Evolutionary conservation across 2,113 vertebrate genomes (phyloP), one percentile per base, ranked within the genome.

Genomic region (Edolisoma coerulescens): DNA sequence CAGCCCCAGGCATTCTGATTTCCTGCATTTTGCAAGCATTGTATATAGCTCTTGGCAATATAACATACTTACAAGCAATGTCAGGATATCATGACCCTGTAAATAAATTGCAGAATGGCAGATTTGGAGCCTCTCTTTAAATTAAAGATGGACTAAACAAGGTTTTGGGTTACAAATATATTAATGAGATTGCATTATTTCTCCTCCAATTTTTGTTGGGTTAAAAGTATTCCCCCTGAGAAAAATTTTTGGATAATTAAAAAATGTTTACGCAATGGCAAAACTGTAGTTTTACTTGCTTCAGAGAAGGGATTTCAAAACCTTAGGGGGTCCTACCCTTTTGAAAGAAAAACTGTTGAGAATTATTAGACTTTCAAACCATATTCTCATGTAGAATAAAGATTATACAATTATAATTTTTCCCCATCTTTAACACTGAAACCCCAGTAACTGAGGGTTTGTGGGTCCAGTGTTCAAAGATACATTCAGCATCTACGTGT

Each of bases 1-100:
- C 85, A 95, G 56, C 64, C 91, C 39, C 69, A 35, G 94, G 80
- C 74, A 53, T 87, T 94, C 74, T 96, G 65, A 91, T 95, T 95
- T 96, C 47, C 33, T 92, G 61, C 45, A 78, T 16, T 90, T 97
- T 84, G 20, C 71, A 97, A 97, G 63, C 69, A 82, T 16, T 8
- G 14, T 84, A 67, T 90, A 95, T 54, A 91, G 89, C 87, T 93
- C 75, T 96, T 96, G 74, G 77, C 61, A 52, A 73, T 28, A 23
- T 92, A 97, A 91, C 95, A 80, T 76, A 94, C 93, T 95, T 97
- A 83, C 93, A 96, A 96, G 61, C 54, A 94, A 81, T 78, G 49
- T 93, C 82, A 97, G 61, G 49, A 63, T 93, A 70, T 80, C 50
- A 32, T 56, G 74, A 95, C 83, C 67, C 63, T 90, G 52, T 94